Conservation (phyloP, 2,113 vertebrate species). For the Peromyscus maniculatus region DNA sequence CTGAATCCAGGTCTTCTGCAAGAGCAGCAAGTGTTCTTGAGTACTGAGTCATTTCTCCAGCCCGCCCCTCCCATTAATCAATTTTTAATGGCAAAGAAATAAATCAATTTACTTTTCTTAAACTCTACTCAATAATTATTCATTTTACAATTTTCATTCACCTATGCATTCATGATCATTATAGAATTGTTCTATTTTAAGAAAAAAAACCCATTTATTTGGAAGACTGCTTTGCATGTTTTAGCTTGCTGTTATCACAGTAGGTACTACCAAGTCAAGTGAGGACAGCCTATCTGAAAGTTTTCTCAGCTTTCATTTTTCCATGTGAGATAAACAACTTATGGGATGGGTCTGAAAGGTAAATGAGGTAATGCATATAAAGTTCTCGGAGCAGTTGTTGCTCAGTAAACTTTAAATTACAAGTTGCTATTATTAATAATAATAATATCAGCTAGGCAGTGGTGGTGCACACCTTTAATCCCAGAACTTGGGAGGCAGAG, state of each 20-base stretch:
- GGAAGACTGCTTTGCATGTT: not conserved
- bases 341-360: not conserved
- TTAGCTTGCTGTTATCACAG: not conserved
- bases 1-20: not conserved
- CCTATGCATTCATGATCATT: not conserved
- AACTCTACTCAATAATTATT: not conserved
- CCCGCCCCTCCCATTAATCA: not conserved
- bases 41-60: not conserved
- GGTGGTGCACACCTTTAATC: too few species aligned
- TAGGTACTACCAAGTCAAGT: not conserved
- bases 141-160: constrained; percentile 17
- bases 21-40: not conserved
- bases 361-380: not conserved
- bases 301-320: not conserved
- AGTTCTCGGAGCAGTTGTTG: not conserved
- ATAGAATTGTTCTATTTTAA: constrained; percentile 21
- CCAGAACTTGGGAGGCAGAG: too few species aligned
- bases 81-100: not conserved
- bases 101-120: not conserved
- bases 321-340: constrained; percentile 1
- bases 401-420: not conserved
- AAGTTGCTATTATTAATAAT: constrained; percentile 25
- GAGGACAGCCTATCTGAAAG: not conserved
- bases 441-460: not conserved
- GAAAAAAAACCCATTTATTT: not conserved